Conservation (phyloP, 2,113 vertebrate genomes). For the Anthoscopus minutus region DNA sequence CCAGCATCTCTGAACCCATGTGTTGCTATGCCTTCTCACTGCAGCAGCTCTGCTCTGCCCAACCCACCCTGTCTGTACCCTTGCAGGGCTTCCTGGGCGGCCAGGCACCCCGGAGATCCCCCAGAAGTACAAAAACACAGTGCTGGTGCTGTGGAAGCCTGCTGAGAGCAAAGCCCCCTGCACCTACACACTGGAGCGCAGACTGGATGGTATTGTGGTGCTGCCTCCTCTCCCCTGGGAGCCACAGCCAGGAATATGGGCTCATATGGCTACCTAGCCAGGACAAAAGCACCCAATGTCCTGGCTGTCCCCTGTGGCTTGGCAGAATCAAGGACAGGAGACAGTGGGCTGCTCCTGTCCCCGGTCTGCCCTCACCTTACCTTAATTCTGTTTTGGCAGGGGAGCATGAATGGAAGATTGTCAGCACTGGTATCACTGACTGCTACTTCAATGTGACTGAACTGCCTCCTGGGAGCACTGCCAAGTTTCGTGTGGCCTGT, state of each 20-base stretch:
- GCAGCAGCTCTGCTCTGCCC: neutral
- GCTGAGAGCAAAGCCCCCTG: constrained; percentile 88
- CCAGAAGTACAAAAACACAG: constrained; percentile 92
- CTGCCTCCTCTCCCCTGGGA: neutral
- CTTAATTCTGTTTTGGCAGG: constrained; percentile 53
- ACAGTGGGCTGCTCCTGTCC: neutral
- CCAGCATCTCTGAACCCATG: neutral
- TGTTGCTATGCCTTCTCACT: neutral
- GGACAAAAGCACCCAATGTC: neutral
- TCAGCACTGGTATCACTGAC: constrained; percentile 83
- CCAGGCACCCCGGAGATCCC: constrained; percentile 91
- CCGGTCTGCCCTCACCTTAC: neutral
- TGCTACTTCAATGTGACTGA: constrained; percentile 93
- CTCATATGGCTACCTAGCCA: neutral
- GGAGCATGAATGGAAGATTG: constrained; percentile 83
- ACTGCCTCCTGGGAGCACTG: constrained; percentile 70
- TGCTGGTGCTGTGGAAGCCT: constrained; percentile 91
- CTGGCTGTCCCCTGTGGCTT: neutral
- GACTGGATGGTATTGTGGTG: constrained; percentile 77
- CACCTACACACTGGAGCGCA: constrained; percentile 88
- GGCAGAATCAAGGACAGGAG: too few species aligned
- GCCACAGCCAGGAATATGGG: neutral
- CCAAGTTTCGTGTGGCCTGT: constrained; percentile 92
- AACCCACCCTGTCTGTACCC: neutral
- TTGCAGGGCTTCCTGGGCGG: constrained; percentile 83